phyloP scores from a whole-genome alignment of 2,113 vertebrate genomes.

The Azemiops feae region DNA sequence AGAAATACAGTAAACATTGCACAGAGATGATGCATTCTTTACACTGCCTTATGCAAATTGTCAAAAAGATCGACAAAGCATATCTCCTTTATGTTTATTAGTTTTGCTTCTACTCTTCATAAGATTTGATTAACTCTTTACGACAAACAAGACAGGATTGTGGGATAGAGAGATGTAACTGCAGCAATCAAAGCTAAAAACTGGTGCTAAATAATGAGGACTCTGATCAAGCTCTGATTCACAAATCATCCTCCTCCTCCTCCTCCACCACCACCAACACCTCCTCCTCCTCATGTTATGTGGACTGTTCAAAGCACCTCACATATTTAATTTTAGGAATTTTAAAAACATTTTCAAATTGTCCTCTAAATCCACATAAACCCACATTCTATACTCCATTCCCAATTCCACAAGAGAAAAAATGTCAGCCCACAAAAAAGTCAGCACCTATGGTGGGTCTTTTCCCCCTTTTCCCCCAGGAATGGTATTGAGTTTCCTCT shows the following conservation, averaged over 20 bases:
- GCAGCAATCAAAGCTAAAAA: background rate
- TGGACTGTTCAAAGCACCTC: background rate
- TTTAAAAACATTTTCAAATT: background rate
- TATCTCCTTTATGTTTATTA: background rate
- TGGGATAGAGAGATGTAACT: background rate
- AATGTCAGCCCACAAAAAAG: constrained; percentile 17
- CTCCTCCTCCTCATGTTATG: background rate
- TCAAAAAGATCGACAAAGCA: background rate
- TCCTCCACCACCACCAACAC: too few relatives aligned
- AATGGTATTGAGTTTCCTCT: constrained; percentile 2
- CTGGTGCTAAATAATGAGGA: background rate
- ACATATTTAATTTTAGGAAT: background rate
- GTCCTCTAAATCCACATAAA: background rate
- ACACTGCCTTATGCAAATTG: background rate
- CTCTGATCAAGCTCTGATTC: background rate
- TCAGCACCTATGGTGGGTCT: background rate
- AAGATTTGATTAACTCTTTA: background rate
- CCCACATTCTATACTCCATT: background rate
- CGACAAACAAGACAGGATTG: background rate
- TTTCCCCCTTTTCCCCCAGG: background rate
- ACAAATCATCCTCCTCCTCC: background rate
- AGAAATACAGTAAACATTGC: background rate
- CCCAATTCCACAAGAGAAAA: background rate
- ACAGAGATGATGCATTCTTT: background rate
- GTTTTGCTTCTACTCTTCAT: background rate